Evolutionary conservation across 2,888 invertebrate species (phyloP).

Genomic region (Drosophila pegasa): DNA sequence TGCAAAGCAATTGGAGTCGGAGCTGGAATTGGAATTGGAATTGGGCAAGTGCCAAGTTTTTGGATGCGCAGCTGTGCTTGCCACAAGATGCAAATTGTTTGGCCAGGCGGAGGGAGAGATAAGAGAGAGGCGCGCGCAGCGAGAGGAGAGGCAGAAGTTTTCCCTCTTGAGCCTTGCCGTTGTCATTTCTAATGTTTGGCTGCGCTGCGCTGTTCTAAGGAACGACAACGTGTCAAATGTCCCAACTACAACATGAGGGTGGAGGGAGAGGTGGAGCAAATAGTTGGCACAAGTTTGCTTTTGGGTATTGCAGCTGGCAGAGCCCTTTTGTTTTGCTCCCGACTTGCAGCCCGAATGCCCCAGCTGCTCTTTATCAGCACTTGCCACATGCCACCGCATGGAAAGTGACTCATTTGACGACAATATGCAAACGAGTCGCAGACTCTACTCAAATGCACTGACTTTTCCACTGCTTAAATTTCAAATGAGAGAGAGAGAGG

Average conservation of each 20-base stretch:
- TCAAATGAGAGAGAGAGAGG: neutral
- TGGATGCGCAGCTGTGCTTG: conserved; percentile 8
- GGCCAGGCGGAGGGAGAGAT: neutral
- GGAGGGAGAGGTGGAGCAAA: neutral
- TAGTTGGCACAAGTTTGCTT: conserved; percentile 11
- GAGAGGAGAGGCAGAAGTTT: neutral
- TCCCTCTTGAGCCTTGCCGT: conserved; percentile 5
- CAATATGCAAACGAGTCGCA: conserved; percentile 18
- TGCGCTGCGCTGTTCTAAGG: conserved; percentile 24
- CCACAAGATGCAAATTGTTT: conserved; percentile 28
- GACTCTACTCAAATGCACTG: neutral
- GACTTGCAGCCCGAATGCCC: conserved; percentile 5
- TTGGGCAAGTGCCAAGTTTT: conserved; percentile 39
- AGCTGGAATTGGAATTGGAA: neutral
- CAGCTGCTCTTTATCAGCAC: conserved; percentile 15
- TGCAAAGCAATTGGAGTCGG: neutral
- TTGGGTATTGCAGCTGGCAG: conserved; percentile 7
- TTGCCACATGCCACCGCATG: conserved; percentile 9
- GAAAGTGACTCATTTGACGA: neutral
- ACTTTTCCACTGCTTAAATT: conserved; percentile 8
- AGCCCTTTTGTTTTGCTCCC: conserved; percentile 15
- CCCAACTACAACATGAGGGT: conserved; percentile 10
- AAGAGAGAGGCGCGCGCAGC: neutral
- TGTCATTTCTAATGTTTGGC: conserved; percentile 39
- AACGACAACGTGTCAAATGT: conserved; percentile 57